phyloP scores from a whole-genome alignment of 2,797 vertebrate species.

The Florisuga fusca region DNA sequence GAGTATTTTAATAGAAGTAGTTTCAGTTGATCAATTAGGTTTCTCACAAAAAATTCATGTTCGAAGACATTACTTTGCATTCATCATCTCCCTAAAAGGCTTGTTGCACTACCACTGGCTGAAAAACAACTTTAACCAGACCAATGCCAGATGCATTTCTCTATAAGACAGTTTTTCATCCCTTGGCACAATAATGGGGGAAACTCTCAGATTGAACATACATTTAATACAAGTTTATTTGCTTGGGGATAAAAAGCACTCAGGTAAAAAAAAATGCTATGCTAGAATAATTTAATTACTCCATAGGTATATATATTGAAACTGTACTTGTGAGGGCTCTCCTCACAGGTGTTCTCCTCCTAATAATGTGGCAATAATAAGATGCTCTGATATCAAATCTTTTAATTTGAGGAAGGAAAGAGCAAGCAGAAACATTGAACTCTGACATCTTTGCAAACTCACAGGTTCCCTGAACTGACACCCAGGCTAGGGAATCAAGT shows the following conservation, averaged over 20 bases:
- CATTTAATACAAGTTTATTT: not conserved
- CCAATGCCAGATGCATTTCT: slow-evolving; percentile 47
- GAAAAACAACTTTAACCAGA: not conserved
- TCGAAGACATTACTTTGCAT: slow-evolving; percentile 70
- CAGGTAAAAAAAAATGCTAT: not conserved
- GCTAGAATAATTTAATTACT: slow-evolving; percentile 1
- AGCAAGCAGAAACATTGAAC: not conserved
- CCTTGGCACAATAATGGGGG: slow-evolving; percentile 3
- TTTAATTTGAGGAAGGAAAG: not conserved
- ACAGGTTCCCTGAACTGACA: not conserved
- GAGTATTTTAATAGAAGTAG: slow-evolving; percentile 72
- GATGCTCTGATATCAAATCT: not conserved
- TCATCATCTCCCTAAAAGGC: slow-evolving; percentile 72
- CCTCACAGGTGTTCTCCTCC: too few species aligned
- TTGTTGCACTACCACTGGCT: slow-evolving; percentile 48
- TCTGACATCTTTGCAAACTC: not conserved
- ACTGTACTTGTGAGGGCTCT: not conserved
- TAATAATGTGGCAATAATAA: not conserved
- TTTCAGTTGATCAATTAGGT: slow-evolving; percentile 75
- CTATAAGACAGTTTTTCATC: slow-evolving; percentile 17
- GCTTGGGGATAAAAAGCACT: not conserved
- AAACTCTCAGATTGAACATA: not conserved
- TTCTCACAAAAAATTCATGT: slow-evolving; percentile 46
- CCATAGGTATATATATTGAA: not conserved
- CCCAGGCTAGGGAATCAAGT: not conserved